Percentiles rank a stretch among this genome's conserved stretches.
Conservation (phyloP, 92 coral and sea anemone genomes). For the Hydrozoanthus gracilis region DNA sequence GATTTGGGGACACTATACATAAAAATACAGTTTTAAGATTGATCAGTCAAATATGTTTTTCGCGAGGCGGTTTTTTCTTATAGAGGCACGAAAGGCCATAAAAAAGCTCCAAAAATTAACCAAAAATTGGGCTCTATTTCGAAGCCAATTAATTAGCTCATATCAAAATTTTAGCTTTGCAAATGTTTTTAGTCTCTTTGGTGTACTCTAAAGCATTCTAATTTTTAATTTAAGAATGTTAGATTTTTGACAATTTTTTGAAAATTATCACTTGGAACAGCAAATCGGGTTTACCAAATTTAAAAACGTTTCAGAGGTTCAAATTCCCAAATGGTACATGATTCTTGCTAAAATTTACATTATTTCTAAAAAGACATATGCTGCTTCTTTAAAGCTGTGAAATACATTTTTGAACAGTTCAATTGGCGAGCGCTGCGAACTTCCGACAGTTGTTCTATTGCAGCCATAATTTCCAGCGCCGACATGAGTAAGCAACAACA, state of each 20-base stretch:
- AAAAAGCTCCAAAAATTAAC: too few relatives aligned
- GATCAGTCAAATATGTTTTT: too few relatives aligned
- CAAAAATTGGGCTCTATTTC: not conserved
- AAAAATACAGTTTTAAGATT: too few relatives aligned
- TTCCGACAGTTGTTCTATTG: not conserved
- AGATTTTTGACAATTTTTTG: not conserved
- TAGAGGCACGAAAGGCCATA: too few relatives aligned
- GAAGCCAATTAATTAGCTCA: not conserved
- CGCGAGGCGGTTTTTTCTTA: too few relatives aligned
- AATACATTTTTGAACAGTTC: not conserved
- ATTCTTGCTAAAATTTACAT: not conserved
- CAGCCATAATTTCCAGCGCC: not conserved
- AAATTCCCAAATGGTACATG: too few relatives aligned
- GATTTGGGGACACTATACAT: too few relatives aligned
- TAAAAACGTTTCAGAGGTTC: not conserved
- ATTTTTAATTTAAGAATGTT: not conserved
- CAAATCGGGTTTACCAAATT: too few relatives aligned
- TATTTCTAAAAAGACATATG: not conserved
- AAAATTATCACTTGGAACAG: not conserved
- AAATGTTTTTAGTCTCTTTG: too few relatives aligned
- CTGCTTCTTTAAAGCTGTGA: not conserved
- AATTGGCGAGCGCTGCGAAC: not conserved
- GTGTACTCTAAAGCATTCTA: too few relatives aligned
- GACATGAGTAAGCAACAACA: conserved; percentile 17
- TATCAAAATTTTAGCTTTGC: too few relatives aligned